Conservation (phyloP, 1,140 invertebrate genomes). For the Rhyacophila brunnea region DNA sequence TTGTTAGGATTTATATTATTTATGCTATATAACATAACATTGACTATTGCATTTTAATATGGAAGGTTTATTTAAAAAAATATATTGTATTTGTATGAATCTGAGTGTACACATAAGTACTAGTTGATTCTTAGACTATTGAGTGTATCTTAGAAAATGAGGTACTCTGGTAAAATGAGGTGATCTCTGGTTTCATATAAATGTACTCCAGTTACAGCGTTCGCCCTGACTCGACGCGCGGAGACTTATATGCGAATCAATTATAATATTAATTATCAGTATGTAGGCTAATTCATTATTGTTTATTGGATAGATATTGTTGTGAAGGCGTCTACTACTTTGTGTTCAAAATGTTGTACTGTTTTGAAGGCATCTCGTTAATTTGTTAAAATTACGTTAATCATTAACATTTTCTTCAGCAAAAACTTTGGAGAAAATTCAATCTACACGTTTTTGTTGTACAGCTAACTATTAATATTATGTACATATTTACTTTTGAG, state of each 20-base stretch:
- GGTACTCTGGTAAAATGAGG: constrained; percentile 36
- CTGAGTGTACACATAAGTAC: constrained; percentile 26
- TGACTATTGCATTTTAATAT: constrained; percentile 34
- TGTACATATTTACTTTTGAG: constrained; percentile 34
- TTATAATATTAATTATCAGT: constrained; percentile 29
- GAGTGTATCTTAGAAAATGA: constrained; percentile 36
- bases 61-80: constrained; percentile 32
- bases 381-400: constrained; percentile 30
- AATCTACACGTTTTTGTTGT: constrained; percentile 32
- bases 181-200: constrained; percentile 25
- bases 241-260: background rate
- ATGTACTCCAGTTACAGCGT: background rate
- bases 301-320: constrained; percentile 28
- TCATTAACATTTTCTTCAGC: constrained; percentile 31
- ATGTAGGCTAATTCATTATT: constrained; percentile 32
- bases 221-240: background rate
- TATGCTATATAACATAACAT: constrained; percentile 34
- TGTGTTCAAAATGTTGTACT: constrained; percentile 34
- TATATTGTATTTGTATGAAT: constrained; percentile 34
- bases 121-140: constrained; percentile 31
- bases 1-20: constrained; percentile 27
- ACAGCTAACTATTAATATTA: constrained; percentile 31
- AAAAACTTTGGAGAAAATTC: constrained; percentile 34
- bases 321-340: constrained; percentile 26
- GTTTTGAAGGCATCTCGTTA: constrained; percentile 36